Conservation (phyloP, 2,888 invertebrate species). For the Calephelis perditalis region DNA sequence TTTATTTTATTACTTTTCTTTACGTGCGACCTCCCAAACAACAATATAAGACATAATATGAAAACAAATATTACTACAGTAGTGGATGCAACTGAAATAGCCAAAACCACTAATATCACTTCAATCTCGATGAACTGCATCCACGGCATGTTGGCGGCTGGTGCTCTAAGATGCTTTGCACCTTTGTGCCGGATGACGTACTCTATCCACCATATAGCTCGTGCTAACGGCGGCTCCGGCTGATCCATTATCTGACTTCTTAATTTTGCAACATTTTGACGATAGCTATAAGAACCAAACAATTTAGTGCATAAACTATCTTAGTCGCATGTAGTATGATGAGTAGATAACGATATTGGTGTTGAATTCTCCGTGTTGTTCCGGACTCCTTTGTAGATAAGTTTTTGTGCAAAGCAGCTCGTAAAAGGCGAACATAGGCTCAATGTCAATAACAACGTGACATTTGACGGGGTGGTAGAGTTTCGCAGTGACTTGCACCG, state of each 20-base stretch:
- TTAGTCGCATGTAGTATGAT: too few species aligned
- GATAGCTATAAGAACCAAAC: conserved; percentile 30
- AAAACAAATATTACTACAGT: background rate
- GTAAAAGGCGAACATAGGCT: too few species aligned
- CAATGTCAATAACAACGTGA: too few species aligned
- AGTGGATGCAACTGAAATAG: background rate
- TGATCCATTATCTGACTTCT: conserved; percentile 46
- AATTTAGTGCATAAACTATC: too few species aligned
- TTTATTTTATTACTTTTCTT: background rate
- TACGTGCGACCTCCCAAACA: background rate
- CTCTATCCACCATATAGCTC: conserved; percentile 66
- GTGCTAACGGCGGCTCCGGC: conserved; percentile 48
- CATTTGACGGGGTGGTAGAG: too few species aligned
- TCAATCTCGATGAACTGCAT: conserved; percentile 16
- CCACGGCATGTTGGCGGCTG: conserved; percentile 41
- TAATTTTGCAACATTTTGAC: conserved; percentile 36
- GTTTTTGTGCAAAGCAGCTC: too few species aligned
- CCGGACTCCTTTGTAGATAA: too few species aligned
- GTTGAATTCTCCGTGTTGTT: too few species aligned
- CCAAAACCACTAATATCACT: conserved; percentile 13
- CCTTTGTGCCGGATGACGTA: conserved; percentile 51
- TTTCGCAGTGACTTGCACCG: too few species aligned
- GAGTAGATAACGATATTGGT: too few species aligned
- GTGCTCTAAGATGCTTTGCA: conserved; percentile 47
- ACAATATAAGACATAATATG: background rate